Evolutionary conservation across 1,140 invertebrate species (phyloP).

Genomic region (Penaeus chinensis): DNA sequence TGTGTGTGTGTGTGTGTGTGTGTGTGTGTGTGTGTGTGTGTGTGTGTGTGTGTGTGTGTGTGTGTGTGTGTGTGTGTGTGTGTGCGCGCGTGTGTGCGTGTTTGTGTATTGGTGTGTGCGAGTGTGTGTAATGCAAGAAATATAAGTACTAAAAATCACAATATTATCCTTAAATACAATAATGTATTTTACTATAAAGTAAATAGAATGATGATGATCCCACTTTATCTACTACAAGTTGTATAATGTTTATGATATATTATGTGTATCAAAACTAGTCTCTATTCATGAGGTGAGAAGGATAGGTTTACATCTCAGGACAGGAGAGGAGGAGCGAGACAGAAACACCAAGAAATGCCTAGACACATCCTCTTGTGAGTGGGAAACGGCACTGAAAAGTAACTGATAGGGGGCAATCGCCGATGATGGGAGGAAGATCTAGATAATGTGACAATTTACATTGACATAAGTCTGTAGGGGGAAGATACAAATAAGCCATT

Average conservation of each 20-base stretch:
- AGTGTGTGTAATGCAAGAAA: not conserved
- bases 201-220: constrained; percentile 44
- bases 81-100: not conserved
- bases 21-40: constrained; percentile 12
- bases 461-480: too few relatives aligned
- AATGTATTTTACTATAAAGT: constrained; percentile 35
- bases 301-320: constrained; percentile 13
- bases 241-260: constrained; percentile 7
- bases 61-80: not conserved
- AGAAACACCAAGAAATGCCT: not conserved
- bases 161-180: constrained; percentile 38
- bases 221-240: constrained; percentile 22
- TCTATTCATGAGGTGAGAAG: constrained; percentile 40
- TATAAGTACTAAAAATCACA: constrained; percentile 49
- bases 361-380: not conserved
- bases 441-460: too few relatives aligned
- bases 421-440: too few relatives aligned
- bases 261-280: constrained; percentile 40
- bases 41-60: not conserved
- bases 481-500: too few relatives aligned
- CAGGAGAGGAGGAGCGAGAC: not conserved
- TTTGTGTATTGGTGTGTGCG: not conserved
- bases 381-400: too few relatives aligned
- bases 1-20: constrained; percentile 22
- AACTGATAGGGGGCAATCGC: too few relatives aligned